Conservation (phyloP, 2,888 invertebrate species). For the Azorinus chamasolen region DNA sequence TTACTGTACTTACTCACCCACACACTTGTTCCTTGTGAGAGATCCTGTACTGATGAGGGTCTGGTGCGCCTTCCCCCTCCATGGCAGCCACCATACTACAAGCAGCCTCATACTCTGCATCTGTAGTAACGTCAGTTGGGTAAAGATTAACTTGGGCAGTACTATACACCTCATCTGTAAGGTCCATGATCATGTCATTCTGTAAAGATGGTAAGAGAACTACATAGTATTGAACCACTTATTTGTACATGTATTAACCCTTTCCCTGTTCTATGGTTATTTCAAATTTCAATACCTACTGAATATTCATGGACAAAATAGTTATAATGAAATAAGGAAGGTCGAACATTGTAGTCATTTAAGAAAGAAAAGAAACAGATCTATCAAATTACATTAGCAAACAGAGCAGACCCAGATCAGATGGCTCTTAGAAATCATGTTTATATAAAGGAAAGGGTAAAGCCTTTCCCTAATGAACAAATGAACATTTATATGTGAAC, state of each 20-base stretch:
- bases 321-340: too few species aligned
- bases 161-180: conserved; percentile 70
- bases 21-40: neutral
- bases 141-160: conserved; percentile 23
- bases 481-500: neutral
- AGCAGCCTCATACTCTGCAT: conserved; percentile 55
- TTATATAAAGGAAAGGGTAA: too few species aligned
- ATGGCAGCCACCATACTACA: conserved; percentile 50
- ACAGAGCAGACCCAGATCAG: too few species aligned
- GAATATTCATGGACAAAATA: too few species aligned
- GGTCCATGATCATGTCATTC: conserved; percentile 72
- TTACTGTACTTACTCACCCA: too few species aligned
- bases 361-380: too few species aligned
- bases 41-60: conserved; percentile 42
- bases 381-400: too few species aligned
- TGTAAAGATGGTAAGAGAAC: conserved; percentile 15
- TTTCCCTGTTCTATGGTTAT: too few species aligned
- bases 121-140: conserved; percentile 31
- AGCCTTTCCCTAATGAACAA: neutral
- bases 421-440: too few species aligned
- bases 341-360: too few species aligned
- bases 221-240: neutral
- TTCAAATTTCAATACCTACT: too few species aligned
- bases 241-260: too few species aligned
- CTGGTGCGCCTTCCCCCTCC: conserved; percentile 54